Evolutionary conservation across 2,888 invertebrate species (phyloP), one percentile per base, ranked within the genome.

Genomic region (Drosophila leonis): DNA sequence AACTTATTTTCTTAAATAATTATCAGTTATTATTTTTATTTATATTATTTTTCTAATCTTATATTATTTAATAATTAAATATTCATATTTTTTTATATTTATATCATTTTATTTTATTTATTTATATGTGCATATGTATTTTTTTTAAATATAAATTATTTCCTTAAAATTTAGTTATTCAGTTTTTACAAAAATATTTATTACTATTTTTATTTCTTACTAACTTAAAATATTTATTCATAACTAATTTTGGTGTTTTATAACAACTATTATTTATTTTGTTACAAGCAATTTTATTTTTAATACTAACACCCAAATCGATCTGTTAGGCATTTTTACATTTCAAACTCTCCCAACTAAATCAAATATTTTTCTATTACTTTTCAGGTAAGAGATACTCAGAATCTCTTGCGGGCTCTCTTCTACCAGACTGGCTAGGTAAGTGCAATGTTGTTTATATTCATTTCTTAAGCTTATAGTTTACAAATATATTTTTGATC

Each of bases 341-440:
- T 0, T 0, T 18, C 9, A 2, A 42, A 33, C 29, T 20, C 10
- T 7, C 46, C 15, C n/a, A 57, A 64, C 18, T 69, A 59, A 80
- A 69, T 24, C 24, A 24, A 37, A 52, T 15, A 18, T 31, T 72
- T 82, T 65, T 66, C 69, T 69, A 3, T 62, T 78, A 59, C 24
- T 65, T 93, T 93, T 51, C 91, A 93, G 93, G 93, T 93, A 93
- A 93, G 93, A 93, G 93, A 93, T 93, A 93, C 91, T 92, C 93
- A 90, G 93, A 93, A 93, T 93, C 93, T 93, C 93, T 93, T 93
- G 93, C 93, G 93, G 93, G 93, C 91, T 93, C 93, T 73, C 90
- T 93, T 83, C 93, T 93, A 82, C 93, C 93, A 90, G 93, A 93
- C 89, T 93, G 93, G 93, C 91, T 93, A 93, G 93, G 93, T 93